A percentile compares a stretch with the other conserved stretches of the same genome.
These are phyloP conservation scores for Drosophila saltans DNA, from an alignment of 1,140 invertebrate genomes.

Conservation along the genomic window DNA sequence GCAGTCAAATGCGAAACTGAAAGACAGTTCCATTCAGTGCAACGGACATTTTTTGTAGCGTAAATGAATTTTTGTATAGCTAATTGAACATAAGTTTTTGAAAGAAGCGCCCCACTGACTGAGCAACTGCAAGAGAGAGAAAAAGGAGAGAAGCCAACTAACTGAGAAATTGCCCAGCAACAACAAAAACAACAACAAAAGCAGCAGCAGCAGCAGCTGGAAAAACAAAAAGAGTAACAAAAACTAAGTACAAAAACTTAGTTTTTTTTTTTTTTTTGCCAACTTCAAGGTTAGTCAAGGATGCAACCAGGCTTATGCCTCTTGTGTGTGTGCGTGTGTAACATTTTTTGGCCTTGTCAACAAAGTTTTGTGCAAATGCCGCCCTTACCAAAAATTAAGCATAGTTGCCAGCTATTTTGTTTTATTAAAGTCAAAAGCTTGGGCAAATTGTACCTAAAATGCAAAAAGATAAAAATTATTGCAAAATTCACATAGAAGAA, in stretches of 20 bases:
- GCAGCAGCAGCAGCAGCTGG: background rate
- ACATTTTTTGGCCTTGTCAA: conserved; percentile 32
- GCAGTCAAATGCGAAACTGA: conserved; percentile 44
- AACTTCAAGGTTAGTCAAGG: conserved; percentile 38
- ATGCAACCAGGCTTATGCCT: conserved; percentile 10
- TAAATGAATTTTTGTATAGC: conserved; percentile 66
- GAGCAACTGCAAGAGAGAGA: background rate
- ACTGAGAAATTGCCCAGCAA: conserved; percentile 17
- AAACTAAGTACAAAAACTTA: conserved; percentile 24
- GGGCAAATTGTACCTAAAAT: conserved; percentile 59
- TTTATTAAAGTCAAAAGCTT: conserved; percentile 46
- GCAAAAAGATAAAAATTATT: conserved; percentile 41
- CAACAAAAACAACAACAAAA: background rate
- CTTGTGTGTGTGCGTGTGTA: conserved; percentile 3
- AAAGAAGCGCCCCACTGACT: background rate
- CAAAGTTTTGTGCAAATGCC: conserved; percentile 36
- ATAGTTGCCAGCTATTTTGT: conserved; percentile 49
- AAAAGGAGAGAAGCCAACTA: background rate
- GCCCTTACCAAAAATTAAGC: conserved; percentile 32
- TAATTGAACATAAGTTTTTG: conserved; percentile 53
- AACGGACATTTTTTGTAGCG: conserved; percentile 54
- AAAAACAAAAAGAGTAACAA: conserved; percentile 4
- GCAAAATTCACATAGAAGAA: conserved; percentile 36
- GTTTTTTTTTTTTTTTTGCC: conserved; percentile 19
- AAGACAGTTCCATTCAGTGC: conserved; percentile 37